Conservation (phyloP, 2,888 invertebrate species). For the Euproctis similis region DNA sequence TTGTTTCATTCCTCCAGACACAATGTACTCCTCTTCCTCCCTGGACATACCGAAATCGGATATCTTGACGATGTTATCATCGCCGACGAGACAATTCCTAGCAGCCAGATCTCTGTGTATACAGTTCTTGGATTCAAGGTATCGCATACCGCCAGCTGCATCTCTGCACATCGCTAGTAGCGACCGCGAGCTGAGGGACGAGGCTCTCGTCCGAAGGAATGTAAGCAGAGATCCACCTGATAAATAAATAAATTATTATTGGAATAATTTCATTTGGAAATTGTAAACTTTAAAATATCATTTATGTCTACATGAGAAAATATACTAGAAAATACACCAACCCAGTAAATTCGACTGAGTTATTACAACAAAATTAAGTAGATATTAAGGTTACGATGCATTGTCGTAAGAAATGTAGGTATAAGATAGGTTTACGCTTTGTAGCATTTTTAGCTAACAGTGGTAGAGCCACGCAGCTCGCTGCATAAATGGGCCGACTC, state of each 20-base stretch:
- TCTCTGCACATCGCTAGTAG: slow-evolving; percentile 94
- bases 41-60: slow-evolving; percentile 99
- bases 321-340: too few species aligned
- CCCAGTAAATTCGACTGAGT: too few species aligned
- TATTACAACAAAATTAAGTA: too few species aligned
- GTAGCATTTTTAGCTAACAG: too few species aligned
- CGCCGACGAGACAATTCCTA: slow-evolving; percentile 92
- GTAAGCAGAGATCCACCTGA: slow-evolving; percentile 92
- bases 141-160: slow-evolving; percentile 95
- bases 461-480: too few species aligned
- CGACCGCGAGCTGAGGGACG: slow-evolving; percentile 78
- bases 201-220: slow-evolving; percentile 87
- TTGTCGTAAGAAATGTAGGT: too few species aligned
- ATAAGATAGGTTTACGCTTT: too few species aligned
- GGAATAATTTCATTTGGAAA: too few species aligned
- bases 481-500: too few species aligned
- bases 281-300: too few species aligned
- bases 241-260: slow-evolving; percentile 1
- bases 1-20: slow-evolving; percentile 98
- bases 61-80: slow-evolving; percentile 93
- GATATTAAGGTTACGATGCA: too few species aligned
- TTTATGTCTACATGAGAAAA: too few species aligned
- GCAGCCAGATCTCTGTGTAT: slow-evolving; percentile 97
- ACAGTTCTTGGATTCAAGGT: slow-evolving; percentile 95
- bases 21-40: slow-evolving; percentile 97